Evolutionary conservation across 2,888 invertebrate genomes (phyloP), one percentile per base, ranked within the genome.

Genomic region (Eurytoma adleriae): DNA sequence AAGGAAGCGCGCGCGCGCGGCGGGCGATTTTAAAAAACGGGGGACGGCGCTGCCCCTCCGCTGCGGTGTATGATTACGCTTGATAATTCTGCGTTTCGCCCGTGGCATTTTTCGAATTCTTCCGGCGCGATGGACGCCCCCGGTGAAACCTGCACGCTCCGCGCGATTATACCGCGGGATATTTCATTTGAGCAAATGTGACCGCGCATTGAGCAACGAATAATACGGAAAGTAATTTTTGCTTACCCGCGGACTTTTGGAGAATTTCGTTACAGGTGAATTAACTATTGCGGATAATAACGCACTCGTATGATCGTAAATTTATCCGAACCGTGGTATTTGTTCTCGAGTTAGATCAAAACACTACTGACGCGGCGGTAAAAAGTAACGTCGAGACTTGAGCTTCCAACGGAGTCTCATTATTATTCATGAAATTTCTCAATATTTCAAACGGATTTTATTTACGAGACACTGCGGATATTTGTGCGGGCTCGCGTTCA

Each of bases 381-480:
- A 72, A 64, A 64, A 67, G 68, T 54, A 40, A 68, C 69, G 73
- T 69, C 68, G 68, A 27, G 48, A 73, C 59, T 57, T 66, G 14
- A 50, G 62, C 72, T 3, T 61, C 16, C 5, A 27, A 18, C 1
- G 24, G 71, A 30, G 14, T 13, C 50, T 73, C 78, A 69, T 79
- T 79, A 79, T 73, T 79, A 79, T 79, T 79, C 78, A 79, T 79
- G 78, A 73, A 79, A 79, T 79, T 79, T 73, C 78, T 73, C 78
- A 79, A 79, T 79, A 79, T 54, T 79, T 79, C 78, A 79, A 73
- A 48, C 69, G 62, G 56, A 62, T 68, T 73, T 73, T 30, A 79
- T 79, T 79, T 79, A 79, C 27, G 78, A 59, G 78, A 69, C 78
- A 56, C 24, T 48, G n/a, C 62, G 73, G 16, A 79, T 73, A 73